Evolutionary conservation across 1,140 invertebrate species (phyloP).

Genomic region (Polyergus mexicanus): DNA sequence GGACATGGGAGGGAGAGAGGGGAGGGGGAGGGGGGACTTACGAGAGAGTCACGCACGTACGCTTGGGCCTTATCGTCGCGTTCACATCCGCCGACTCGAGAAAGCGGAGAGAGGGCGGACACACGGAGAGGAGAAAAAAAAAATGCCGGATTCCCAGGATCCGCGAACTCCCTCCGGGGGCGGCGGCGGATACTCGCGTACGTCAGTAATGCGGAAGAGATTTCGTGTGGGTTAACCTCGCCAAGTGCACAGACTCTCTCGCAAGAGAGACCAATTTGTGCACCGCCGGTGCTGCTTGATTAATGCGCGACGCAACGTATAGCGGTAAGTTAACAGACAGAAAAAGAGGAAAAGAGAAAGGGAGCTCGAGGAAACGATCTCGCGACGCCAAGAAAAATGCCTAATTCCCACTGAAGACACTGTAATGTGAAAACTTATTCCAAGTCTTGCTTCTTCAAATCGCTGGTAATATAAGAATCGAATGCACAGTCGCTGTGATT

Average conservation of each 20-base stretch:
- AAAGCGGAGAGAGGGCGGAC: conserved; percentile 76
- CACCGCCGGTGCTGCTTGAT: conserved; percentile 44
- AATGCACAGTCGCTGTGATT: neutral
- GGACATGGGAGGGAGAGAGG: neutral
- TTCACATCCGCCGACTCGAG: conserved; percentile 81
- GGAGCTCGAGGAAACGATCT: conserved; percentile 8
- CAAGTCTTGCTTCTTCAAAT: neutral
- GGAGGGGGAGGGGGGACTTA: conserved; percentile 13
- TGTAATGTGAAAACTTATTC: neutral
- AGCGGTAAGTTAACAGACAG: conserved; percentile 25
- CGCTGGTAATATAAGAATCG: neutral
- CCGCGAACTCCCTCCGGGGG: conserved; percentile 70
- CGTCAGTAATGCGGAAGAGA: conserved; percentile 76
- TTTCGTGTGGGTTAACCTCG: conserved; percentile 59
- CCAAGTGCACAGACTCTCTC: conserved; percentile 15
- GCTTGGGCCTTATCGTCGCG: conserved; percentile 80
- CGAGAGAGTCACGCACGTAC: conserved; percentile 81
- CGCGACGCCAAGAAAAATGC: conserved; percentile 8
- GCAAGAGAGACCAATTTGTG: conserved; percentile 54
- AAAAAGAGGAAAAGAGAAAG: neutral
- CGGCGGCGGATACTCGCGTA: conserved; percentile 33
- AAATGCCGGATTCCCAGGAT: conserved; percentile 81
- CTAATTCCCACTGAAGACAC: neutral
- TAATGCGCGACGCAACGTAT: conserved; percentile 45
- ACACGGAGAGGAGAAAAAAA: conserved; percentile 49